Percentiles rank a stretch among this genome's conserved stretches.
phyloP scores from a whole-genome alignment of 2,888 invertebrate genomes.

The Steinernema hermaphroditum region DNA sequence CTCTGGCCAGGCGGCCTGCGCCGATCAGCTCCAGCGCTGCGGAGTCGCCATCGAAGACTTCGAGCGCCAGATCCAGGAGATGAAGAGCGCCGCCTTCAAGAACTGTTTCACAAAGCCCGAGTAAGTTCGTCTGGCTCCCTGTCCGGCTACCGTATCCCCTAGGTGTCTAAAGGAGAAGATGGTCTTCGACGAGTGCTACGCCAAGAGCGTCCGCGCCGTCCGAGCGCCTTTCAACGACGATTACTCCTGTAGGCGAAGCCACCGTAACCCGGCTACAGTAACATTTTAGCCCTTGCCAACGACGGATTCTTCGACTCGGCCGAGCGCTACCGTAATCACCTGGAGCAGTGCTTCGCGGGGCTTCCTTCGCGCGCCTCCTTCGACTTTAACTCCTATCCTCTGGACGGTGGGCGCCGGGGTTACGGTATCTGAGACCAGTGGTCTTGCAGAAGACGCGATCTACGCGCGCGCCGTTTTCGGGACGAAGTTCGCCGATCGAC shows the following conservation, averaged over 20 bases:
- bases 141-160: constrained; percentile 33
- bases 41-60: constrained; percentile 54
- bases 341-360: constrained; percentile 39
- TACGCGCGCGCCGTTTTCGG: constrained; percentile 56
- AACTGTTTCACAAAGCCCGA: constrained; percentile 51
- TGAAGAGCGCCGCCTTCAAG: constrained; percentile 55
- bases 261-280: not conserved
- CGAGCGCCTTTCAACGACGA: constrained; percentile 43
- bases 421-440: constrained; percentile 27
- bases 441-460: constrained; percentile 52
- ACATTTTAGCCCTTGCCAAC: constrained; percentile 22
- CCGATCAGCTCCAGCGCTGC: constrained; percentile 59
- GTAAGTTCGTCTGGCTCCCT: constrained; percentile 31
- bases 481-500: constrained; percentile 56
- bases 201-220: constrained; percentile 48
- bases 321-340: constrained; percentile 41
- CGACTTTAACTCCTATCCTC: constrained; percentile 33
- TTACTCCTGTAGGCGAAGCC: constrained; percentile 32
- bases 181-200: constrained; percentile 59
- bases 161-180: constrained; percentile 58
- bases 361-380: constrained; percentile 14
- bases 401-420: constrained; percentile 46
- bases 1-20: constrained; percentile 41
- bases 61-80: constrained; percentile 51
- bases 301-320: constrained; percentile 45